Percentiles rank a stretch among this genome's conserved stretches.
These are phyloP conservation scores for Calephelis virginiensis DNA, from an alignment of 1,140 invertebrate species.

Conservation along the genomic window DNA sequence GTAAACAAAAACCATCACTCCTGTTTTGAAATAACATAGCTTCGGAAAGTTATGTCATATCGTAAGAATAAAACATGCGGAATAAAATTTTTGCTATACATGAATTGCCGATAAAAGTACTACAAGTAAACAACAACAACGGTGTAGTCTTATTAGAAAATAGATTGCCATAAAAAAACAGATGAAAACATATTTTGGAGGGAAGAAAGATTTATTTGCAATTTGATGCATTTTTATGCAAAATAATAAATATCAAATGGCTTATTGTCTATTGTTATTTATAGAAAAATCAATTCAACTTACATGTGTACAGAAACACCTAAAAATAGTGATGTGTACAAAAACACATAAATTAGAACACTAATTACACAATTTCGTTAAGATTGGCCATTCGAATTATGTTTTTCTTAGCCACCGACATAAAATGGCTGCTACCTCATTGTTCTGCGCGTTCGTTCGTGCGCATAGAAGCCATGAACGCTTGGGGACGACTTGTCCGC, in stretches of 20 bases:
- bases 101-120: constrained; percentile 38
- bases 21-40: constrained; percentile 48
- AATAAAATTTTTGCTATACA: constrained; percentile 51
- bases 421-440: constrained; percentile 79
- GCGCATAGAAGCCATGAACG: constrained; percentile 79
- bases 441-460: constrained; percentile 78
- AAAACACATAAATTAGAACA: constrained; percentile 77
- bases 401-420: constrained; percentile 79
- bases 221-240: constrained; percentile 63
- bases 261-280: constrained; percentile 63
- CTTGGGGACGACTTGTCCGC: constrained; percentile 76
- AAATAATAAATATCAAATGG: constrained; percentile 67
- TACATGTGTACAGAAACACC: constrained; percentile 74
- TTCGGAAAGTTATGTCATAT: constrained; percentile 75
- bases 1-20: constrained; percentile 61
- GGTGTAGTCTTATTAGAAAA: constrained; percentile 24
- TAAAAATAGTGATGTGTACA: constrained; percentile 67
- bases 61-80: constrained; percentile 52
- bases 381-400: constrained; percentile 79
- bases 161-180: constrained; percentile 40
- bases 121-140: constrained; percentile 64
- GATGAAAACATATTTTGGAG: constrained; percentile 43
- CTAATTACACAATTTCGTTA: constrained; percentile 79
- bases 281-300: constrained; percentile 70
- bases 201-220: constrained; percentile 57